Evolutionary conservation across 2,888 invertebrate species (phyloP), one percentile per base, ranked within the genome.

Genomic region (Crocallis elinguaria): DNA sequence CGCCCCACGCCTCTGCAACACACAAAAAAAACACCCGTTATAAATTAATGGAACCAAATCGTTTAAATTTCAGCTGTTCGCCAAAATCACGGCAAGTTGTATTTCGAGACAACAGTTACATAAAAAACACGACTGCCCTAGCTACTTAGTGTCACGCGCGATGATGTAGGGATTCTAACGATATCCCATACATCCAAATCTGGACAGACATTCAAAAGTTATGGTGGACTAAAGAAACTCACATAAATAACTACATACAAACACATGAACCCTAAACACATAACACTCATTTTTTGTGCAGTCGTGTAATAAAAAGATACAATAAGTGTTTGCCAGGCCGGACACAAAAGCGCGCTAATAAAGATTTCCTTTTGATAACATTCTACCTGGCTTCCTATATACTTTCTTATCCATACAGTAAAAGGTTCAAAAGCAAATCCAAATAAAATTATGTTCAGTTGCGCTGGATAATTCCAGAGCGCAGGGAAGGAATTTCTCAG

Each of bases 1-100:
- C 90, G 87, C 88, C 88, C 91, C 89, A 88, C 88, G 86, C 88
- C 91, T 87, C 90, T 90, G 86, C 67, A 67, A 71, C 52, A 68
- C 48, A 62, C 25, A 60, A 23, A 59, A 29, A 45, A 14, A 23
- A 38, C 5, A n/a, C 19, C 38, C 29, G 11, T 30, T 8, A 46
- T 6, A 33, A 37, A 37, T n/a, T n/a, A 21, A 35, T 16, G 2
- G 4, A 11, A 3, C 27, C 27, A n/a, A n/a, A n/a, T n/a, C n/a
- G n/a, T n/a, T n/a, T n/a, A n/a, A n/a, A n/a, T n/a, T n/a, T n/a
- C n/a, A n/a, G n/a, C n/a, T n/a, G n/a, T n/a, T n/a, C n/a, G n/a
- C n/a, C 3, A 1, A 8, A 29, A 11, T 1, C 11, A 29, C n/a
- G n/a, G n/a, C n/a, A n/a, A n/a, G n/a, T 6, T 23, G 23, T 23